Percentiles rank a stretch among this genome's conserved stretches.
phyloP scores from a whole-genome alignment of 1,140 invertebrate species.

The Bombus sylvicola region DNA sequence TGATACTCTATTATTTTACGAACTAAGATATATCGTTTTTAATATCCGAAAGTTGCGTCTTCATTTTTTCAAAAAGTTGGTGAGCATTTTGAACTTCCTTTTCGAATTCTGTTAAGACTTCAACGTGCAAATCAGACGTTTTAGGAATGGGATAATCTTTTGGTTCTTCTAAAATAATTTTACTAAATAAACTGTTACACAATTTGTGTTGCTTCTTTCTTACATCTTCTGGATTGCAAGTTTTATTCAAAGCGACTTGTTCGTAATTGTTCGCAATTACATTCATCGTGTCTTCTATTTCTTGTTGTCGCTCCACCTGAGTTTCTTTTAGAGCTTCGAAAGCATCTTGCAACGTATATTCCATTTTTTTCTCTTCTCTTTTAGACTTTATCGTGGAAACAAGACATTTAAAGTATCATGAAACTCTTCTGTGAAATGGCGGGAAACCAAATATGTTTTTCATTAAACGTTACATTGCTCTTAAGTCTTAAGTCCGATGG shows the following conservation, averaged over 20 bases:
- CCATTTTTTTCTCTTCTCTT: constrained; percentile 38
- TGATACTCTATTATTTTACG: constrained; percentile 31
- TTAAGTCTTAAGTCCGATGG: neutral
- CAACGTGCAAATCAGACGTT: constrained; percentile 65
- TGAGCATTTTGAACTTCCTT: constrained; percentile 49
- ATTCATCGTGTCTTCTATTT: constrained; percentile 66
- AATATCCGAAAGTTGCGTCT: constrained; percentile 46
- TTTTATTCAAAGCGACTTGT: constrained; percentile 6
- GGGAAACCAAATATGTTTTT: neutral
- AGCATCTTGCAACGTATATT: constrained; percentile 71
- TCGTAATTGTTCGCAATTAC: constrained; percentile 60
- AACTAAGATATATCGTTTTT: constrained; percentile 67
- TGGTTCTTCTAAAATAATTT: constrained; percentile 58
- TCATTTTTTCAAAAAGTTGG: constrained; percentile 34
- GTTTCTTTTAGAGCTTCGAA: constrained; percentile 65
- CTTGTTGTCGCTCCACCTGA: constrained; percentile 42
- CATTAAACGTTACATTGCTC: neutral
- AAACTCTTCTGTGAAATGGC: neutral
- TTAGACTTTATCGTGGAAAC: too few relatives aligned
- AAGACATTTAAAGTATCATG: neutral
- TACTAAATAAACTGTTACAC: constrained; percentile 54
- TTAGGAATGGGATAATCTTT: constrained; percentile 67
- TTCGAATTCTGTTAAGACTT: constrained; percentile 62
- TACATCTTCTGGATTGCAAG: constrained; percentile 56
- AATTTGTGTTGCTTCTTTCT: constrained; percentile 58